Evolutionary conservation across 2,113 vertebrate species (phyloP).

Genomic region (Psilopogon haemacephalus): DNA sequence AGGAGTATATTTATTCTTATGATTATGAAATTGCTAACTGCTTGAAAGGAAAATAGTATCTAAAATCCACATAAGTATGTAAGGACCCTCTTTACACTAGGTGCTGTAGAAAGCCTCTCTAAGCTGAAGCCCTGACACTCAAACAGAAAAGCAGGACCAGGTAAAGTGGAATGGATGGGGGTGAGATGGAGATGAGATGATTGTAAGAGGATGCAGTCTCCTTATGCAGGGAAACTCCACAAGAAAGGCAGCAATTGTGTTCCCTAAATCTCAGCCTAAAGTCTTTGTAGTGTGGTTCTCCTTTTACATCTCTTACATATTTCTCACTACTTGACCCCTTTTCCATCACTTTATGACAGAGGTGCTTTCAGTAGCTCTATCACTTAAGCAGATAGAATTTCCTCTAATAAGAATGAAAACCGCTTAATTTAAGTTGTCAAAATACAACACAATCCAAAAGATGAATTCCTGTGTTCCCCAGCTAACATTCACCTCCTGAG

Average conservation of each 20-base stretch:
- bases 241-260: not conserved
- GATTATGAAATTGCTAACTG: not conserved
- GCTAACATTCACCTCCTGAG: constrained; percentile 49
- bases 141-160: not conserved
- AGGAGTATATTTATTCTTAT: not conserved
- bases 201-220: not conserved
- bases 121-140: not conserved
- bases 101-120: not conserved
- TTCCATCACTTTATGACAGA: not conserved
- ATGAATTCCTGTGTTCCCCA: constrained; percentile 22
- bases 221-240: not conserved
- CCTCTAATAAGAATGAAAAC: constrained; percentile 21
- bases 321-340: not conserved
- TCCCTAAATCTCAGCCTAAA: not conserved
- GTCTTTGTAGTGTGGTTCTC: not conserved
- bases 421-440: constrained; percentile 49
- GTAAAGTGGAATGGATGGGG: not conserved
- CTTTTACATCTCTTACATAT: not conserved
- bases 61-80: not conserved
- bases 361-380: not conserved
- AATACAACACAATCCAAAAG: constrained; percentile 40
- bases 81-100: not conserved
- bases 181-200: not conserved
- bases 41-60: not conserved
- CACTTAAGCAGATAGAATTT: constrained; percentile 8